phyloP scores from a whole-genome alignment of 2,113 vertebrate genomes.

The Nesoenas mayeri region DNA sequence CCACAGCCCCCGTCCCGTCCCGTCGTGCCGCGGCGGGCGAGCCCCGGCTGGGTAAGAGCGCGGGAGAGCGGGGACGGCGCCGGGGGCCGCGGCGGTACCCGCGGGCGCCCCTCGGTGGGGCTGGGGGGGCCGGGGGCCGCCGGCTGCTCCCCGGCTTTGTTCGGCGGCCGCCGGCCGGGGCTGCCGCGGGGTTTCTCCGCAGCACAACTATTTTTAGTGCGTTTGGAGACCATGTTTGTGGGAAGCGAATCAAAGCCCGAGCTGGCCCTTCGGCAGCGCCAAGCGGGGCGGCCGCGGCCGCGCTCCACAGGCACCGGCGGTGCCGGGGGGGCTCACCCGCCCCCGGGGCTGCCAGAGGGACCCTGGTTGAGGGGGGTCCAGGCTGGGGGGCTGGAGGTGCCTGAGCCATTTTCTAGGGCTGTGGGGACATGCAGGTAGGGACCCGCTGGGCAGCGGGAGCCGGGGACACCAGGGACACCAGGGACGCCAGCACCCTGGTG shows the following conservation, averaged over 20 bases:
- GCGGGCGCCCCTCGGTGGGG: not conserved
- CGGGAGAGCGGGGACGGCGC: not conserved
- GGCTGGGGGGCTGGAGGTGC: not conserved
- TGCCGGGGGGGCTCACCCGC: not conserved
- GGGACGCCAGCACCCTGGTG: not conserved
- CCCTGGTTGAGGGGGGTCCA: not conserved
- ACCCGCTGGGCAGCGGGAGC: not conserved
- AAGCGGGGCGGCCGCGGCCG: not conserved
- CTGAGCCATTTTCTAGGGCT: not conserved
- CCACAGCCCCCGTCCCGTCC: not conserved
- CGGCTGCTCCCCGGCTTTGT: not conserved
- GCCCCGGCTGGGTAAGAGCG: not conserved
- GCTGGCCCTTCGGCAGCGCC: not conserved
- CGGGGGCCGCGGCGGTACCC: not conserved
- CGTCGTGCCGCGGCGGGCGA: not conserved
- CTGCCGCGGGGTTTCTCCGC: not conserved
- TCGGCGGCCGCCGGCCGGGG: not conserved
- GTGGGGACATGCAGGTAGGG: not conserved
- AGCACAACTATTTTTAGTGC: conserved; percentile 31
- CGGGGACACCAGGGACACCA: not conserved
- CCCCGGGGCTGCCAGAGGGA: not conserved
- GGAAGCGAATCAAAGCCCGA: not conserved
- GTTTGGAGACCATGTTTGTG: conserved; percentile 8
- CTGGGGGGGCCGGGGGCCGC: not conserved
- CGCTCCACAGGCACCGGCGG: not conserved